Evolutionary conservation across 2,888 invertebrate genomes (phyloP), one percentile per base, ranked within the genome.

Genomic region (Plusia festucae): DNA sequence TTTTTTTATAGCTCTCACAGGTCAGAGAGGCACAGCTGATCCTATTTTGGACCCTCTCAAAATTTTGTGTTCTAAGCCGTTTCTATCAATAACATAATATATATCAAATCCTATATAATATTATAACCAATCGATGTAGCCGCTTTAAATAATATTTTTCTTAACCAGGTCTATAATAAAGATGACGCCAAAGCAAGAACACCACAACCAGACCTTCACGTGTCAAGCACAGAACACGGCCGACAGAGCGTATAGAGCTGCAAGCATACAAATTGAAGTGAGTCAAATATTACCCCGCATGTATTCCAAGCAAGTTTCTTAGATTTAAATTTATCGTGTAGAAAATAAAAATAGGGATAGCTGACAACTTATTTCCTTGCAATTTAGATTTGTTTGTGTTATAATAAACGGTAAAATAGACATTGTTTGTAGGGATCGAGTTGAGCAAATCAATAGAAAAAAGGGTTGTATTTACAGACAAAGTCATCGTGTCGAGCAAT

Each of bases 141-240:
- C 6, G 4, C 40, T 40, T 18, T 56, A 63, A 27, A 32, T n/a
- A 8, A 40, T 44, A 34, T 61, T 18, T 64, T 53, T 5, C 44
- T 61, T 11, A 11, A 51, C 8, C 84, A 97, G 97, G 84, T 98
- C 98, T 34, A 97, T 98, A 60, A 95, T 99, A 79, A 98, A 97
- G 85, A 95, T 99, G 89, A 97, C 97, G 53, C 99, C 99, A 0
- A 97, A 97, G 79, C 97, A 98, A 89, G 97, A 98, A 73, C 98
- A 99, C 88, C 97, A 99, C 90, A 98, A 98, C 85, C 98, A 98
- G 70, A 98, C 97, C 0, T 98, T 98, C 86, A 98, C 98, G 32
- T 99, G 99, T 89, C 98, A 98, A 95, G 98, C 97, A 59, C 98
- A 98, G 90, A 98, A 98, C 87, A 97, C 98, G 0, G 98, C 98